Conservation (phyloP, 2,113 vertebrate species). For the Pavo muticus region DNA sequence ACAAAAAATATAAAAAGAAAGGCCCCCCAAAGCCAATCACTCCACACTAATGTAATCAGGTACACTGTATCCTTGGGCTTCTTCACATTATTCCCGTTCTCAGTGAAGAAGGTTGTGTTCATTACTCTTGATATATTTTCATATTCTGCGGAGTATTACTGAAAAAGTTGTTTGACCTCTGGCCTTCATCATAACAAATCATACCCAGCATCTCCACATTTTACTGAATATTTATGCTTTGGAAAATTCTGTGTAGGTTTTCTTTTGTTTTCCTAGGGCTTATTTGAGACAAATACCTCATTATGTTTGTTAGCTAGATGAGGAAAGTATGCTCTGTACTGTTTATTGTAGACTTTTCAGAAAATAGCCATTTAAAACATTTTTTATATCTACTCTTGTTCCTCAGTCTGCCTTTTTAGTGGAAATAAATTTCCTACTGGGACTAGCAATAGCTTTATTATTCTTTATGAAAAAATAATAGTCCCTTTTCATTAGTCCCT, state of each 20-base stretch:
- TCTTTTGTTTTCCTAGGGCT: neutral
- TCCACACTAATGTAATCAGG: neutral
- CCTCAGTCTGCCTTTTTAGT: conserved; percentile 27
- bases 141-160: neutral
- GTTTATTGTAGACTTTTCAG: neutral
- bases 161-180: neutral
- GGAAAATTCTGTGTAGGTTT: neutral
- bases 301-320: neutral
- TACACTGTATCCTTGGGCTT: neutral
- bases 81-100: neutral
- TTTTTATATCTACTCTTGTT: neutral
- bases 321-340: neutral
- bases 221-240: neutral
- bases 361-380: conserved; percentile 10
- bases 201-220: neutral
- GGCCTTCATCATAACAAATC: neutral
- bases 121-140: neutral
- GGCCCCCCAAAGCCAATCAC: neutral
- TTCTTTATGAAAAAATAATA: conserved; percentile 30
- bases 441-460: conserved; percentile 16
- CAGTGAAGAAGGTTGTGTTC: neutral
- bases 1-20: neutral
- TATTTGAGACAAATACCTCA: neutral
- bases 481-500: conserved; percentile 7
- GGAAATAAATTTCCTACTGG: conserved; percentile 40